Conservation (phyloP, 2,888 invertebrate species). For the Tupiocoris notatus region DNA sequence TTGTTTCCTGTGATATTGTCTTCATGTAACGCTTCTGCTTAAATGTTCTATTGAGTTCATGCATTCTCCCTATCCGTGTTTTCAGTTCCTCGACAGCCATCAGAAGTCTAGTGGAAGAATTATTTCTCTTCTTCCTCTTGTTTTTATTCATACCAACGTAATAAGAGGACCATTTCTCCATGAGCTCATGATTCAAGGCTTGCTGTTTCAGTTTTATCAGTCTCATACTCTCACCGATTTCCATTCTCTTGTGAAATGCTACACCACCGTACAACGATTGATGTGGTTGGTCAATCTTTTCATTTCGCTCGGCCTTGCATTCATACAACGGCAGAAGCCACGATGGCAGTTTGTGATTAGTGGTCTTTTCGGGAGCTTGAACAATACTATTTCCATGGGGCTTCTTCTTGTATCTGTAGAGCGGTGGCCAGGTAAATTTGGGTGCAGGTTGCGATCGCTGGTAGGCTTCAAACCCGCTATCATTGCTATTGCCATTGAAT, state of each 20-base stretch:
- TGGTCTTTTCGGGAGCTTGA: not conserved
- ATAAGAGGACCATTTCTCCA: not conserved
- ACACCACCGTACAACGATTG: not conserved
- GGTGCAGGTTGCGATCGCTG: not conserved
- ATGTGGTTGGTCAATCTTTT: not conserved
- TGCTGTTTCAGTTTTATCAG: not conserved
- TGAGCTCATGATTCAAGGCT: not conserved
- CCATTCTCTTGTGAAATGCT: not conserved
- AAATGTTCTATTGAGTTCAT: not conserved
- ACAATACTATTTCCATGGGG: not conserved
- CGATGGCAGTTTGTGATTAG: not conserved
- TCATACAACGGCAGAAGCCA: not conserved
- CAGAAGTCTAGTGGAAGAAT: not conserved
- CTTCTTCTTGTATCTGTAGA: not conserved
- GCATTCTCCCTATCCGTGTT: not conserved
- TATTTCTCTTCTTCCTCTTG: not conserved
- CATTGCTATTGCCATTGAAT: no score
- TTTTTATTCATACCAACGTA: not conserved
- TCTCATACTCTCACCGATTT: not conserved
- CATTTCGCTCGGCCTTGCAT: not conserved
- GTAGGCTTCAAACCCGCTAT: no score
- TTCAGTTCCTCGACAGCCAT: not conserved
- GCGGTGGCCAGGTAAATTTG: not conserved
- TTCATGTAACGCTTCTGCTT: not conserved
- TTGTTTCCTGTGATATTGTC: not conserved